Base-by-base conservation (phyloP, 1,140 invertebrate genomes). In the Laupala kohalensis region DNA sequence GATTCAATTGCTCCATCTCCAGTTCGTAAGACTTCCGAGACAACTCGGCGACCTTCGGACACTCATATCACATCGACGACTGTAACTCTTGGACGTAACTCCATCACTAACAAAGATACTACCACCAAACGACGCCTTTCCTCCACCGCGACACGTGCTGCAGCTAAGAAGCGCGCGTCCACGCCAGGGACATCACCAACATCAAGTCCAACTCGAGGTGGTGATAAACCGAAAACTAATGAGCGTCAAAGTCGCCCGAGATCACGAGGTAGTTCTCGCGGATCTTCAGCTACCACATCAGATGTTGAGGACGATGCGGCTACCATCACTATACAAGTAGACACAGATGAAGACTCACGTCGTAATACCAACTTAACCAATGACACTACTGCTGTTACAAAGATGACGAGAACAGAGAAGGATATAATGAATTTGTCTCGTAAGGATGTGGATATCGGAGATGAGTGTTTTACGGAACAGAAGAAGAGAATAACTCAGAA, bases 91-190 rank as follows among this genome's bases (percentile, higher is more conserved):
- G 37, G 37, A 2, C 37, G 37, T 19, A 53, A 9, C 37, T 13
- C 37, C 37, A 19, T 53, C 37, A 53, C 37, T 19, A 71, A 30
- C 12, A 53, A 53, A 4, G 37, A 53, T 19, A n/a, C n/a, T n/a
- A 76, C 75, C 71, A 67, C 71, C 5, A 77, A 76, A 73, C 74
- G 77, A 25, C 76, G 75, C 64, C 75, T 77, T 25, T 77, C 77
- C 9, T 75, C 77, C 12, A 75, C 76, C 65, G 71, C 75, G 28
- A 69, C 69, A 27, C 77, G 76, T 74, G 71, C 69, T 19, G 71
- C 76, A 13, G 73, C 73, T 4, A 77, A 77, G 74, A 75, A 74
- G 12, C 73, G 76, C 66, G 71, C 72, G n/a, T 76, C 77, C 9
- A 78, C 77, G 4, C 77, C 77, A 25, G 76, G 75, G 64, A 73